A percentile compares a stretch with the other conserved stretches of the same genome.
Evolutionary conservation across 2,113 vertebrate genomes (phyloP).

Genomic region (crab-eating macaque (Macaca fascicularis)): T2T-MFA8v1.1 NC_088381.1:55540501-55541000

Average conservation of each 20-base stretch:
- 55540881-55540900: not conserved
- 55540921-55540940: not conserved
- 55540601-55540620: no score
- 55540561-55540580: not conserved
- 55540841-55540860: not conserved
- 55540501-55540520: not conserved
- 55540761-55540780: rapidly evolving
- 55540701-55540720: not conserved
- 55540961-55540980: not conserved
- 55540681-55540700: not conserved
- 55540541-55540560: not conserved
- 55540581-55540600: not conserved
- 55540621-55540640: not conserved
- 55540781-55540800: not conserved
- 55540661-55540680: not conserved
- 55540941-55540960: not conserved
- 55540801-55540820: not conserved
- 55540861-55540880: rapidly evolving
- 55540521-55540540: not conserved
- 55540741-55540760: not conserved
- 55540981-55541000: not conserved
- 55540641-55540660: not conserved
- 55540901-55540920: not conserved
- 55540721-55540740: not conserved
- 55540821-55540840: rapidly evolving